Evolutionary conservation across 2,797 vertebrate species (phyloP).

Genomic region (Ataeniobius toweri): DNA sequence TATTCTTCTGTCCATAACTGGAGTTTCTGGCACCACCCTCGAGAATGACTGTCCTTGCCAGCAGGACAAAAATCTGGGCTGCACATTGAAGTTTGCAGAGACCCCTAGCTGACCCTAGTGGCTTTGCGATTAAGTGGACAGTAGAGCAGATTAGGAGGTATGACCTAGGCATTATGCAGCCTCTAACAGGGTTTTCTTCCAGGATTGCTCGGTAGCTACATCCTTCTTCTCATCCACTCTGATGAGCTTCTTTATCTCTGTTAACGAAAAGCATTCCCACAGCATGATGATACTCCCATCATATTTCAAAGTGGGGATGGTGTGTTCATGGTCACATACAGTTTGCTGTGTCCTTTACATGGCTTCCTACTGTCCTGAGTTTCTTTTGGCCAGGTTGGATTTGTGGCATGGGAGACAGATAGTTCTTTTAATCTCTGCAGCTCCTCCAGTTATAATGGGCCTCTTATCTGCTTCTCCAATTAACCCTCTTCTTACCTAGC

Average conservation of each 20-base stretch:
- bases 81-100: background rate
- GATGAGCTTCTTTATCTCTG: no score
- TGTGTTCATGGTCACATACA: no score
- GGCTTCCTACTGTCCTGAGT: no score
- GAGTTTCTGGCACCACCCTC: background rate
- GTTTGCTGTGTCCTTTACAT: no score
- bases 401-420: no score
- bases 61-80: background rate
- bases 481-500: background rate
- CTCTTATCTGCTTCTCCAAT: background rate
- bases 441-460: background rate
- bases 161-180: background rate
- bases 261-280: no score
- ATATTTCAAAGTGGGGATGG: no score
- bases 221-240: background rate
- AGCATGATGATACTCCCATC: no score
- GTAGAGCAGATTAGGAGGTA: background rate
- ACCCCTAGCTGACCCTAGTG: background rate
- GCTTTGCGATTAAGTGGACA: background rate
- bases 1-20: background rate
- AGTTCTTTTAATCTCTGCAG: background rate
- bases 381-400: no score
- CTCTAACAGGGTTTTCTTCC: background rate
- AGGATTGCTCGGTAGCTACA: background rate
- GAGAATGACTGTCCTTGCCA: background rate